These are phyloP conservation scores for Coelopa pilipes DNA, from an alignment of 2,888 invertebrate genomes.

Conservation along the genomic window DNA sequence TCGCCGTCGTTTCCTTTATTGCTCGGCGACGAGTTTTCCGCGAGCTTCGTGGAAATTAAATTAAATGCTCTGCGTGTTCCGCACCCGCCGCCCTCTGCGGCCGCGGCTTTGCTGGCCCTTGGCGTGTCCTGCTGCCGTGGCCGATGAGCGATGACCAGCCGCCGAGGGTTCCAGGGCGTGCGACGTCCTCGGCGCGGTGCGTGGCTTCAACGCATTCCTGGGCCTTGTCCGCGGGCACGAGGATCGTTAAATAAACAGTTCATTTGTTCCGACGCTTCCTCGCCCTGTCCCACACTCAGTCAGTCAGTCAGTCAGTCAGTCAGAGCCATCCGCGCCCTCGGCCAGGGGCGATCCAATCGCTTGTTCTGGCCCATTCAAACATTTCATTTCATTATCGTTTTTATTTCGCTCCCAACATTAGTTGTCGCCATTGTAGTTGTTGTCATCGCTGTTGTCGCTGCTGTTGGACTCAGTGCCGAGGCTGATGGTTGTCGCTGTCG, in stretches of 20 bases:
- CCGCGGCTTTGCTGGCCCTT: background rate
- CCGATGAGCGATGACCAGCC: too few species aligned
- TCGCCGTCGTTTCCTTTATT: background rate
- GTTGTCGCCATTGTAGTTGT: constrained; percentile 1
- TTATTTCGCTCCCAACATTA: constrained; percentile 16
- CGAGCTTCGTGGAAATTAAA: constrained; percentile 56
- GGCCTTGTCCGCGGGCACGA: constrained; percentile 22
- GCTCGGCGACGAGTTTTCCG: background rate
- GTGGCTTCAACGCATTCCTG: constrained; percentile 30
- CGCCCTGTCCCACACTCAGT: constrained; percentile 35
- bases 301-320: too few species aligned
- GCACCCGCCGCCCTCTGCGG: background rate
- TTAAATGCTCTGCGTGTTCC: constrained; percentile 57
- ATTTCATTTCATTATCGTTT: constrained; percentile 45
- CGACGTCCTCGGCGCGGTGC: constrained; percentile 25
- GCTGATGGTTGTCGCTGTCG: constrained; percentile 35
- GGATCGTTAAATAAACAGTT: constrained; percentile 61
- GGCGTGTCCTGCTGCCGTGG: background rate
- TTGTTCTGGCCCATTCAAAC: constrained; percentile 30
- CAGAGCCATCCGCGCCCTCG: too few species aligned
- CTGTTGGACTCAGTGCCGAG: constrained; percentile 34
- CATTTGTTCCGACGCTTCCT: constrained; percentile 56
- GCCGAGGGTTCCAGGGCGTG: constrained; percentile 27
- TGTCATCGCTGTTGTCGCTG: constrained; percentile 14
- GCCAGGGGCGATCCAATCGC: constrained; percentile 30